Conservation (phyloP, 2,113 vertebrate genomes). For the Myotis yumanensis region DNA sequence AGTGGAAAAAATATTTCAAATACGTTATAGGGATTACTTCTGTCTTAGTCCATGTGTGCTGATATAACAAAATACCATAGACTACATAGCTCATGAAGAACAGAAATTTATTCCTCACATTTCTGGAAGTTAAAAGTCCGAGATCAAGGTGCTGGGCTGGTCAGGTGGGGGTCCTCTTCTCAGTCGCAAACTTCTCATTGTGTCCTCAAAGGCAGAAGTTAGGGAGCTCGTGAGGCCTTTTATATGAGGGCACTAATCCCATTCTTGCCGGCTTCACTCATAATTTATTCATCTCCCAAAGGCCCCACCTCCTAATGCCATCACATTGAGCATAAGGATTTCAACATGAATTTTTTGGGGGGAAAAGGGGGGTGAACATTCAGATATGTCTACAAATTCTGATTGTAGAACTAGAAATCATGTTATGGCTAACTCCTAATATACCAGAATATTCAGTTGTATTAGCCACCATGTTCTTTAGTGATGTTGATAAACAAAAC, state of each 20-base stretch:
- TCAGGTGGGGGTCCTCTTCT: neutral
- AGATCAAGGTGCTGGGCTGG: neutral
- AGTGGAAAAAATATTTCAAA: neutral
- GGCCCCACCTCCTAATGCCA: neutral
- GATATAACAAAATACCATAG: neutral
- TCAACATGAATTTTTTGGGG: neutral
- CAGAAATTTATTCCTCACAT: neutral
- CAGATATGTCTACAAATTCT: neutral
- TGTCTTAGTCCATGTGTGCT: neutral
- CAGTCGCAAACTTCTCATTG: neutral
- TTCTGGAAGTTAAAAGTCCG: neutral
- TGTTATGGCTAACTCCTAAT: neutral
- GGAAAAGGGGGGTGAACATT: neutral
- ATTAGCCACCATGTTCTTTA: neutral
- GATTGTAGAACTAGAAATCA: neutral
- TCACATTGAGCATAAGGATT: neutral
- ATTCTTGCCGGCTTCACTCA: neutral
- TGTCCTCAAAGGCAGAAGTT: neutral
- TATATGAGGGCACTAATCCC: neutral
- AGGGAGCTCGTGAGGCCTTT: neutral
- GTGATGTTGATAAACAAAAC: neutral
- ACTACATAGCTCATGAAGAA: neutral
- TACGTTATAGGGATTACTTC: neutral
- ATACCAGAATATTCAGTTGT: constrained; percentile 13
- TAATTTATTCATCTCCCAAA: neutral